A percentile compares a stretch with the other conserved stretches of the same genome.
These are phyloP conservation scores for Triplophysa siluroides DNA, from an alignment of 2,113 vertebrate species.

Conservation along the genomic window DNA sequence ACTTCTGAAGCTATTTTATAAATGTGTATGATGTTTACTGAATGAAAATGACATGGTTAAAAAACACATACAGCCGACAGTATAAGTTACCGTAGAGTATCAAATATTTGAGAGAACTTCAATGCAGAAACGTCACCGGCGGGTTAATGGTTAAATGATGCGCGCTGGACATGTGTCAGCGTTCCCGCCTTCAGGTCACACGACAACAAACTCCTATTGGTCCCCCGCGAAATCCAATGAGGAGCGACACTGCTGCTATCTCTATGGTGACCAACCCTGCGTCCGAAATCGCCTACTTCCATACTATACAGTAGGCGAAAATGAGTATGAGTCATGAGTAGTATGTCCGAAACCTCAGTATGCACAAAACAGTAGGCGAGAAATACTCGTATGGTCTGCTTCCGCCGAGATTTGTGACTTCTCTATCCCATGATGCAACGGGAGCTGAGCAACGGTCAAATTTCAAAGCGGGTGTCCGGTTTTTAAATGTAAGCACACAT, in stretches of 20 bases:
- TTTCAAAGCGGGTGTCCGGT: no score
- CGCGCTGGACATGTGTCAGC: constrained; percentile 44
- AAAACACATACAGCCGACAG: background rate
- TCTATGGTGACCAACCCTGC: constrained; percentile 59
- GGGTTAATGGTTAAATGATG: background rate
- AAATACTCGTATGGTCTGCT: background rate
- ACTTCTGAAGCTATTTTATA: background rate
- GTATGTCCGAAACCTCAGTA: no score
- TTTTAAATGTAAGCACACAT: no score
- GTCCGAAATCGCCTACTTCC: no score
- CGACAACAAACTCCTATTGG: constrained; percentile 45
- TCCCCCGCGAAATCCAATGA: constrained; percentile 54
- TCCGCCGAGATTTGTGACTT: no score
- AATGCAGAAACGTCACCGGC: background rate
- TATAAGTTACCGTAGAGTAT: constrained; percentile 56
- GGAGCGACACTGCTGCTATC: constrained; percentile 41
- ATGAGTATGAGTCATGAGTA: no score
- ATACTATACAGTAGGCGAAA: no score
- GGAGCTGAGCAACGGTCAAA: no score
- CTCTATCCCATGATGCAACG: no score
- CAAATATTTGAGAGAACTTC: background rate
- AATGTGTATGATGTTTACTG: background rate
- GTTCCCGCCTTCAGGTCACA: background rate
- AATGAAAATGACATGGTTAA: background rate
- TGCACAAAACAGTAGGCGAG: no score